These are phyloP conservation scores for Neodiprion lecontei DNA, from an alignment of 1,140 invertebrate species.

Conservation along the genomic window DNA sequence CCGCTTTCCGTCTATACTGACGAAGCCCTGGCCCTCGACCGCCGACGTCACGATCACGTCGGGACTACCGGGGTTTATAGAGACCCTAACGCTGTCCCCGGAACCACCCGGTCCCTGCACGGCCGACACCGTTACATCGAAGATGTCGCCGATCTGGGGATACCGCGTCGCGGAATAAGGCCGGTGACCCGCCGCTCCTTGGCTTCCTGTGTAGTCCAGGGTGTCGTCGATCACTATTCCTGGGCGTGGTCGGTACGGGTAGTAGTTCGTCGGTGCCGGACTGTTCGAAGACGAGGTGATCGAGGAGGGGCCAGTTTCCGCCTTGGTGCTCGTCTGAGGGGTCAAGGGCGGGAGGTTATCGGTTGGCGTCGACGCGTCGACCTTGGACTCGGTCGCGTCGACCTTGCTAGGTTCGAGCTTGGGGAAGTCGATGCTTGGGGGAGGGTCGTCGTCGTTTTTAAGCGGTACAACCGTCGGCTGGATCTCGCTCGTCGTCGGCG, in stretches of 20 bases:
- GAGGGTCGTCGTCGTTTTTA: constrained; percentile 26
- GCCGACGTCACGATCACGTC: constrained; percentile 81
- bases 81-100: constrained; percentile 54
- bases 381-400: background rate
- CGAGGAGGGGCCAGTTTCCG: background rate
- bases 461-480: constrained; percentile 40
- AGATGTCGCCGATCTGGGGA: constrained; percentile 74
- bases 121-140: constrained; percentile 87
- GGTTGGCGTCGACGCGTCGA: background rate
- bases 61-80: constrained; percentile 52
- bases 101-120: constrained; percentile 75
- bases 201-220: constrained; percentile 51
- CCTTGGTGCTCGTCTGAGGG: background rate
- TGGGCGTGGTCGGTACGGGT: constrained; percentile 74
- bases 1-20: constrained; percentile 90
- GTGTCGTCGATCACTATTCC: constrained; percentile 85
- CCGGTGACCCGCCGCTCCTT: constrained; percentile 55
- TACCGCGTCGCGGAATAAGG: constrained; percentile 54
- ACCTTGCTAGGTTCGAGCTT: background rate
- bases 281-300: constrained; percentile 3
- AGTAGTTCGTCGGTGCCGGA: constrained; percentile 49
- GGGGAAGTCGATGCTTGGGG: background rate
- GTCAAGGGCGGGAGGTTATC: background rate
- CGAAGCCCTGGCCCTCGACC: constrained; percentile 81
- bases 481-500: constrained; percentile 34